Conservation (phyloP, 2,113 vertebrate genomes). For the Ailuropoda melanoleuca region DNA sequence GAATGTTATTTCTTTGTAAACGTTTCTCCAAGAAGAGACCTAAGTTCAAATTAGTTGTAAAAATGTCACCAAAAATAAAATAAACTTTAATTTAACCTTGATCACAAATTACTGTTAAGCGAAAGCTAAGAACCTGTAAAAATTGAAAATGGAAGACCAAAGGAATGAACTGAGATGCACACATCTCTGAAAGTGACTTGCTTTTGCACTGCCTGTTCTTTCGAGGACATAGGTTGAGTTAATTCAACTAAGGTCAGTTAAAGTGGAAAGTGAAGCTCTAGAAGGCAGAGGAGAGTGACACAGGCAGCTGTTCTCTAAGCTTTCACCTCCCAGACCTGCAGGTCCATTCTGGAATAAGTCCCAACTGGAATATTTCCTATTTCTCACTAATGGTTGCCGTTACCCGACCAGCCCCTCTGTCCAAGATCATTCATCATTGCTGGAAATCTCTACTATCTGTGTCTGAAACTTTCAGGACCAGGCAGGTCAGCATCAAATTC, state of each 20-base stretch:
- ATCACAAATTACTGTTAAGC: conserved; percentile 80
- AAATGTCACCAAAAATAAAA: conserved; percentile 86
- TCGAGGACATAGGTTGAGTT: not conserved
- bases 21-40: conserved; percentile 84
- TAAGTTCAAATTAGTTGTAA: conserved; percentile 85
- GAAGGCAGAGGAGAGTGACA: accelerated
- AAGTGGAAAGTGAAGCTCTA: not conserved
- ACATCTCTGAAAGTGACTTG: not conserved
- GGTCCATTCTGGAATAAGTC: not conserved
- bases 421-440: not conserved
- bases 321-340: not conserved
- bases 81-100: conserved; percentile 82
- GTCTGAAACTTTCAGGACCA: not conserved
- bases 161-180: conserved; percentile 63
- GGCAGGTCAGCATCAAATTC: not conserved
- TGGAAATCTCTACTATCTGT: not conserved
- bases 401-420: not conserved
- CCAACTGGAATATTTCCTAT: not conserved
- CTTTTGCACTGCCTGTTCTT: not conserved
- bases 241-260: not conserved
- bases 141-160: conserved; percentile 77
- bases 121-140: conserved; percentile 73
- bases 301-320: accelerated
- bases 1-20: conserved; percentile 84
- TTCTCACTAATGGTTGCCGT: not conserved